Evolutionary conservation across 2,113 vertebrate species (phyloP), one percentile per base, ranked within the genome.

Genomic region (Theristicus caerulescens): DNA sequence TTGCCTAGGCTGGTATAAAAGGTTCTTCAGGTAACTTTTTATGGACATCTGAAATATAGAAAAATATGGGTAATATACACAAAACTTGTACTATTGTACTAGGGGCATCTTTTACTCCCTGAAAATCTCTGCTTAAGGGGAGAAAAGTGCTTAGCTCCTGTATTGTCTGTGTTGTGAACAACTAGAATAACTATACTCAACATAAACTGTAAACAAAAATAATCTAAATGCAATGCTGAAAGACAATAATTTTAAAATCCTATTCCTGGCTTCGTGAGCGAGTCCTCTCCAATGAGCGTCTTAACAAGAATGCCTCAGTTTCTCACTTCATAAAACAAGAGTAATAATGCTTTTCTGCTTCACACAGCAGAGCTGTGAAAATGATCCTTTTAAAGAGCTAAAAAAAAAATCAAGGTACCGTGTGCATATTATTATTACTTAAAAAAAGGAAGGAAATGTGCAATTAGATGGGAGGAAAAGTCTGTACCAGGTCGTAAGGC

Each of bases 1-100:
- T 31, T 97, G 93, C 85, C 96, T 97, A 38, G 98, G 98, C 83
- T 98, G 97, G 72, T 97, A 95, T 73, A 98, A 83, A 70, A 96
- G 95, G 55, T 96, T 96, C 85, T 96, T 82, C 94, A 98, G 91
- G 73, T 98, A 97, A 46, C 87, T 96, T 84, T 92, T 90, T 82
- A 98, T 74, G 25, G 98, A 97, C n/a, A 82, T 91, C 98, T 99
- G 86, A 79, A 96, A 65, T 38, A 84, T 0, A 91, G 71, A 82
- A 96, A 85, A 95, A 38, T 26, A 62, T 1, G 31, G 4, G 4
- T 27, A n/a, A 91, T 20, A 70, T 2, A 93, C 6, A 80, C 20
- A 57, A 46, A 84, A 32, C n/a, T 74, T 13, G 7, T 7, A 27
- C 26, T 57, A 12, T 51, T 86, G 15, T 46, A 47, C n/a, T 38